phyloP scores from a whole-genome alignment of 2,888 invertebrate genomes.

The Dryobotodes eremita region DNA sequence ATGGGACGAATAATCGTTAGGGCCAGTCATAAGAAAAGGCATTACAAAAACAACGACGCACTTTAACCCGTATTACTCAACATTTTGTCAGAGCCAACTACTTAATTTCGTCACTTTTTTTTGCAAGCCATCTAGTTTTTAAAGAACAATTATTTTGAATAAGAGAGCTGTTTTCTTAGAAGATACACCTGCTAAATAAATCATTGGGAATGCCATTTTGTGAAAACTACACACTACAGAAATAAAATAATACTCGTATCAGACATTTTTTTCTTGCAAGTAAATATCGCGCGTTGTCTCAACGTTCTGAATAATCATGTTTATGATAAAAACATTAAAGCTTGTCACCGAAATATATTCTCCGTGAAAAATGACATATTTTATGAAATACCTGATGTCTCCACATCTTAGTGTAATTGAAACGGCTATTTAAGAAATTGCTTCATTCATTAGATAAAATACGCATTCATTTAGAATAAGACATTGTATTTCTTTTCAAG shows the following conservation, averaged over 20 bases:
- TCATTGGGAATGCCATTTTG: not conserved
- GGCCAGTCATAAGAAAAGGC: slow-evolving; percentile 88
- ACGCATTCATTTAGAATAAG: slow-evolving; percentile 8
- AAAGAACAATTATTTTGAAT: not conserved
- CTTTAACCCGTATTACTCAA: slow-evolving; percentile 85
- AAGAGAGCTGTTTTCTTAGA: not conserved
- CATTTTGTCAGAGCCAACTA: slow-evolving; percentile 85
- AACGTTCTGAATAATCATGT: slow-evolving; percentile 39
- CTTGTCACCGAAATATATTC: slow-evolving; percentile 50
- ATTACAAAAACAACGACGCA: slow-evolving; percentile 89
- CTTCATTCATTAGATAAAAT: slow-evolving; percentile 28
- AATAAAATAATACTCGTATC: slow-evolving; percentile 5
- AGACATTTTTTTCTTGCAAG: not conserved
- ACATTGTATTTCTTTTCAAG: slow-evolving; percentile 21
- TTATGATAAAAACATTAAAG: slow-evolving; percentile 34
- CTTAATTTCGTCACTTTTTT: slow-evolving; percentile 76
- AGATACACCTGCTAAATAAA: slow-evolving; percentile 11
- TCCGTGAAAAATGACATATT: slow-evolving; percentile 43
- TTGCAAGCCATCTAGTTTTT: slow-evolving; percentile 5
- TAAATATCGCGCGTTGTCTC: slow-evolving; percentile 19
- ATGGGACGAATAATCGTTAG: slow-evolving; percentile 89
- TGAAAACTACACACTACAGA: not conserved
- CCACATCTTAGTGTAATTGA: slow-evolving; percentile 44
- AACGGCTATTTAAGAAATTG: slow-evolving; percentile 38
- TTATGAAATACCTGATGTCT: slow-evolving; percentile 54